Evolutionary conservation across 1,140 invertebrate genomes (phyloP).

Genomic region (Acyrthosiphon pisum): DNA sequence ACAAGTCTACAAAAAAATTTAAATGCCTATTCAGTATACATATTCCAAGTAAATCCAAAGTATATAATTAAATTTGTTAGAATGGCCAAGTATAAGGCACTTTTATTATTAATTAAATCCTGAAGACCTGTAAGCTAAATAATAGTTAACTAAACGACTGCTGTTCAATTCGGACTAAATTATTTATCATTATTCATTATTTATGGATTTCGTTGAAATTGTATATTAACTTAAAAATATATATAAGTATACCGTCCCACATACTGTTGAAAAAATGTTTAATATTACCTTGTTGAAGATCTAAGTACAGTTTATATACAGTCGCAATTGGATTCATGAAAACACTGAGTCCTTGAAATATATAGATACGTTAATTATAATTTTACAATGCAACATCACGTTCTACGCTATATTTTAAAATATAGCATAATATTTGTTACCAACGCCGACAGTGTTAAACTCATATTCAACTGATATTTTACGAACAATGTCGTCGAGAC

Average conservation of each 20-base stretch:
- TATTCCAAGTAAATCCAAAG: background rate
- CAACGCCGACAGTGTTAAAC: background rate
- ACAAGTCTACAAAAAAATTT: background rate
- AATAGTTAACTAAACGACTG: background rate
- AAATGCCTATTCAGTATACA: background rate
- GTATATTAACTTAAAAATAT: background rate
- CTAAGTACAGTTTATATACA: background rate
- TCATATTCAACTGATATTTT: background rate
- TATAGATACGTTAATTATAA: background rate
- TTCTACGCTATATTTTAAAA: background rate
- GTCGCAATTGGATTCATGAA: background rate
- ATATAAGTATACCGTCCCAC: background rate
- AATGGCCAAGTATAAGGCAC: background rate
- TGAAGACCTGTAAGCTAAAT: background rate
- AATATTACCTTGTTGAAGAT: background rate
- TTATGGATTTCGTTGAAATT: background rate
- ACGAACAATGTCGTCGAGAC: background rate
- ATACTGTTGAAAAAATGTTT: background rate
- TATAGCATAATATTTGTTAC: background rate
- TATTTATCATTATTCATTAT: background rate
- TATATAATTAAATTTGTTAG: background rate
- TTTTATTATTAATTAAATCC: background rate
- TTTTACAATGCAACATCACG: background rate
- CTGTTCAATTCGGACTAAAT: background rate
- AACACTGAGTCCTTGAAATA: conserved; percentile 28